Percentiles rank a stretch among this genome's conserved stretches.
Conservation (phyloP, 2,888 invertebrate genomes). For the Choristoneura rosaceana region DNA sequence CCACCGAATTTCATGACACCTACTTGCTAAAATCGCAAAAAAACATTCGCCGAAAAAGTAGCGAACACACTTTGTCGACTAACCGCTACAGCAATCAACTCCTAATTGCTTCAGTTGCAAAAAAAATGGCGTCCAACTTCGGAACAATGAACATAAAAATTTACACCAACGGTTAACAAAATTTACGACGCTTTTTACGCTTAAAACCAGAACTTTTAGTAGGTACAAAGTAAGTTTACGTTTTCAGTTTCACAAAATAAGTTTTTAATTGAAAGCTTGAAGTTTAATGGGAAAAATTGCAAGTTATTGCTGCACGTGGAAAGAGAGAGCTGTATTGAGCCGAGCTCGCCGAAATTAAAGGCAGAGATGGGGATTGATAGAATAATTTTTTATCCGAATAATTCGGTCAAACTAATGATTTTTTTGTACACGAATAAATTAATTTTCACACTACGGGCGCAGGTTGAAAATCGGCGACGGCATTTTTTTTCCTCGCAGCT, state of each 20-base stretch:
- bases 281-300: background rate
- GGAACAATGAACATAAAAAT: conserved; percentile 11
- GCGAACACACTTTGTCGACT: conserved; percentile 9
- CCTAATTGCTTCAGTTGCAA: conserved; percentile 17
- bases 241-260: background rate
- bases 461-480: no score
- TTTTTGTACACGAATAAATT: no score
- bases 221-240: conserved; percentile 4
- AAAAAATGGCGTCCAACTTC: conserved; percentile 16
- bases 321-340: no score
- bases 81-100: conserved; percentile 15
- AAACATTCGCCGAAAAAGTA: background rate
- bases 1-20: no score
- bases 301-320: no score
- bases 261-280: background rate
- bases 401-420: no score
- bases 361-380: no score
- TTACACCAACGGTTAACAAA: conserved; percentile 23
- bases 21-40: no score
- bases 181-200: conserved; percentile 26
- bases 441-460: no score
- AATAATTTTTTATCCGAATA: no score
- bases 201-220: conserved; percentile 12
- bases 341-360: no score
- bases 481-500: no score